phyloP scores from a whole-genome alignment of 2,888 invertebrate genomes.

The Drosophila koepferae region DNA sequence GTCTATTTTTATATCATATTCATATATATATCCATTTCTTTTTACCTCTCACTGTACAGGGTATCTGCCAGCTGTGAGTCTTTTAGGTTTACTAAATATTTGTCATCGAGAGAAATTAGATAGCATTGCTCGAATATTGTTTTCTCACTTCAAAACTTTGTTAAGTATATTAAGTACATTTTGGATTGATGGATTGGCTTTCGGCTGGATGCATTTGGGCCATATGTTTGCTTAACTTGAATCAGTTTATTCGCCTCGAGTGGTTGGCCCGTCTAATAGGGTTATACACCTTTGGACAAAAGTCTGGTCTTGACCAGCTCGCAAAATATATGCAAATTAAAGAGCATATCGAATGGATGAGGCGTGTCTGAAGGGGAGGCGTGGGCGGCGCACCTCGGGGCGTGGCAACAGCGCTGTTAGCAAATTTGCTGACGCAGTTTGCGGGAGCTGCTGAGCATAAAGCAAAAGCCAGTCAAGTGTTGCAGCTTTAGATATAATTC shows the following conservation, averaged over 20 bases:
- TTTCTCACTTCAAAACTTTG: neutral
- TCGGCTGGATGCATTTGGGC: conserved; percentile 6
- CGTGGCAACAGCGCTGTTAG: conserved; percentile 4
- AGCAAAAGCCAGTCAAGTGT: conserved; percentile 73
- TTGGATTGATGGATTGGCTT: conserved; percentile 10
- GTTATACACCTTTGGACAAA: conserved; percentile 32
- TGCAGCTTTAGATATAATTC: conserved; percentile 74
- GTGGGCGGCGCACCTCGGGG: neutral
- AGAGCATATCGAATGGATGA: conserved; percentile 3
- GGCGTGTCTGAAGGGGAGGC: neutral
- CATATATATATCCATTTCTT: neutral
- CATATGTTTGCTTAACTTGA: conserved; percentile 10
- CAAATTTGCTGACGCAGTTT: conserved; percentile 21
- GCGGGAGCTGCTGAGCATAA: conserved; percentile 22
- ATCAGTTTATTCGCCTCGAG: conserved; percentile 14
- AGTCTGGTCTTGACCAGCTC: conserved; percentile 42
- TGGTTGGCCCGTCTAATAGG: conserved; percentile 18
- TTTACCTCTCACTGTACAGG: neutral
- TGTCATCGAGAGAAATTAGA: conserved; percentile 2
- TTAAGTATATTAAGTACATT: conserved; percentile 5
- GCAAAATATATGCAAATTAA: conserved; percentile 66
- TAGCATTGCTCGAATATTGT: neutral
- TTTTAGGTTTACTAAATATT: neutral
- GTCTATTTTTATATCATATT: neutral
- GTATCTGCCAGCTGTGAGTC: neutral